Evolutionary conservation across 1,140 invertebrate species (phyloP), one percentile per base, ranked within the genome.

Genomic region (Cydia pomonella): DNA sequence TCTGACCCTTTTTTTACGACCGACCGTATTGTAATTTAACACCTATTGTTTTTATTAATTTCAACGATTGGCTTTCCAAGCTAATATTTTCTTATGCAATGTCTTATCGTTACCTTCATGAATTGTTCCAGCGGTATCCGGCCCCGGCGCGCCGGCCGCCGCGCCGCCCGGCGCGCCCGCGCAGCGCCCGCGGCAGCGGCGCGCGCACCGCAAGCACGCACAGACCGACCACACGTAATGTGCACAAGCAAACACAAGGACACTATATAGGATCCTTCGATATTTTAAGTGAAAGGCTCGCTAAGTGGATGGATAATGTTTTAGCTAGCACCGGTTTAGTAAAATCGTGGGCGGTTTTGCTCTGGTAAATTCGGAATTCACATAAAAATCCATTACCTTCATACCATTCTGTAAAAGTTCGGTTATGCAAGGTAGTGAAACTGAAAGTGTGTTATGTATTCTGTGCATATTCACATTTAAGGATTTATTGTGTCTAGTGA

Each of bases 221-320:
- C 69, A 84, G 2, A 59, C 29, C 47, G 89, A 91, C 73, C 86
- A 89, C 80, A 88, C 87, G 76, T 90, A 90, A 84, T 80, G 27
- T 33, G 29, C 29, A n/a, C 64, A 33, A n/a, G 0, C 53, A 10
- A 21, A 59, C 7, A 7, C 18, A 23, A 21, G 53, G 53, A 59
- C 53, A 18, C n/a, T n/a, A 53, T 18, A 18, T 59, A 59, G 53
- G 21, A 59, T 23, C 53, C 53, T 59, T 59, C 53, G 53, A 59
- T 59, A 9, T 59, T 59, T 59, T 23, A 59, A 59, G 53, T 59
- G 18, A 9, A 12, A 18, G 53, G 53, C 21, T 10, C 21, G 53
- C 47, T 16, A 5, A 50, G 47, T 50, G 47, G 47, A 50, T 50
- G 4, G n/a, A n/a, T 59, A 23, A 59, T 59, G 53, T 59, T 2